phyloP scores from a whole-genome alignment of 2,888 invertebrate species.

The Agrotis segetum region DNA sequence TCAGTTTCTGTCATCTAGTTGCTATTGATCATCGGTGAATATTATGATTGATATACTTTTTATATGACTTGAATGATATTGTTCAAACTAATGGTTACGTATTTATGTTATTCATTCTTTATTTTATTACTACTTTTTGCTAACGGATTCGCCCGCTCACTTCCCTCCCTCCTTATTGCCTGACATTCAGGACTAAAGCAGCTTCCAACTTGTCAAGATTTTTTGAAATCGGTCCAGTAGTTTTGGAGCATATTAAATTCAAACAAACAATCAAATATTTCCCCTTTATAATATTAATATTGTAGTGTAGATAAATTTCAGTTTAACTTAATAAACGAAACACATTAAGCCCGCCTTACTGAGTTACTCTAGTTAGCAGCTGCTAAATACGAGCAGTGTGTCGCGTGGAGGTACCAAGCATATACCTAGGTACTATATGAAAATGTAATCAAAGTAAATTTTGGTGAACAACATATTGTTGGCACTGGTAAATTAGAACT shows the following conservation, averaged over 20 bases:
- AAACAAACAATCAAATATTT: too few species aligned
- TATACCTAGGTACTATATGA: slow-evolving; percentile 38
- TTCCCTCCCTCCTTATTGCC: too few species aligned
- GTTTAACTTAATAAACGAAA: slow-evolving; percentile 29
- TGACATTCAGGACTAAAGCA: too few species aligned
- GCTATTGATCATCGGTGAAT: neutral
- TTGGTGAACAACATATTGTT: slow-evolving; percentile 16
- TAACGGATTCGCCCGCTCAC: too few species aligned
- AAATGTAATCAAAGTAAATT: slow-evolving; percentile 38
- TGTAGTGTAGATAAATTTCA: neutral
- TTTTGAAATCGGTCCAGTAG: too few species aligned
- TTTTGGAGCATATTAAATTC: too few species aligned
- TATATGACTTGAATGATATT: too few species aligned
- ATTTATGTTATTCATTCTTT: neutral
- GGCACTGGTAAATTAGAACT: slow-evolving; percentile 8
- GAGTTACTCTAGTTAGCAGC: slow-evolving; percentile 27
- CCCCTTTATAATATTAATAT: too few species aligned
- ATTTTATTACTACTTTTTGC: neutral
- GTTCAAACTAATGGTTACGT: neutral
- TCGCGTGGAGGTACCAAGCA: slow-evolving; percentile 30
- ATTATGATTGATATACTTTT: neutral
- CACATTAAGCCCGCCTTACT: slow-evolving; percentile 11
- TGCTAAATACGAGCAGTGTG: slow-evolving; percentile 43
- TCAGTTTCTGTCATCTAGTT: neutral
- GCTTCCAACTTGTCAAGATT: too few species aligned